Base-by-base conservation (phyloP, 2,797 vertebrate genomes). In the Sarcophilus harrisii region DNA sequence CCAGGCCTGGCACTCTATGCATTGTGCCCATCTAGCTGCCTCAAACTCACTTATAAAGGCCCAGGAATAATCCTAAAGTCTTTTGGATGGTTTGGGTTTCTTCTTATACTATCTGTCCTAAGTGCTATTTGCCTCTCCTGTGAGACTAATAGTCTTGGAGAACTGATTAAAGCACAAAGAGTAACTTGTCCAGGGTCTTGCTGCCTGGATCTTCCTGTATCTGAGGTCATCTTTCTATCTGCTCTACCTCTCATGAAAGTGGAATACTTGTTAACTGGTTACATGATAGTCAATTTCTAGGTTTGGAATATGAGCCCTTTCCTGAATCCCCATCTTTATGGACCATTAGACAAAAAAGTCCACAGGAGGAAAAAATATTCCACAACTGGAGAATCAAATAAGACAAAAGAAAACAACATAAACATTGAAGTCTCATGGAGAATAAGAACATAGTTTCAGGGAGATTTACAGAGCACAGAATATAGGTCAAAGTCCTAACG, bases 381-480 rank as follows among this genome's bases (percentile, higher is more conserved):
- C n/a, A 38, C 66, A 73, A n/a, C n/a, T 66, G 32, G 62, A 30
- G 32, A 5, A 73, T 73, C 16, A 87, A 55, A 54, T 29, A 90
- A 91, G 57, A 89, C 3, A 21, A 14, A 38, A 59, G 91, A 18
- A 91, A 95, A 94, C 95, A 95, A 93, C 92, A 90, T 58, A n/a
- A 24, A 62, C 52, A 95, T 57, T 89, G 27, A 94, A 93, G 90
- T 66, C 57, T 28, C 24, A 1, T 66, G 29, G 89, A 92, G 89
- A 38, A n/a, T 57, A 18, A 92, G 95, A 90, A 1, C n/a, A 66
- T 24, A 94, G 62, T 90, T 96, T 90, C 89, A 95, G 92, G 91
- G 49, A 91, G 81, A 87, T 29, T 59, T 90, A 29, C n/a, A 73
- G 5, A 38, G 58, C 30, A 55, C 1, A 29, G 54, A 32, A 18